phyloP scores from a whole-genome alignment of 23 tunicate species.

The Phallusia fumigata region DNA sequence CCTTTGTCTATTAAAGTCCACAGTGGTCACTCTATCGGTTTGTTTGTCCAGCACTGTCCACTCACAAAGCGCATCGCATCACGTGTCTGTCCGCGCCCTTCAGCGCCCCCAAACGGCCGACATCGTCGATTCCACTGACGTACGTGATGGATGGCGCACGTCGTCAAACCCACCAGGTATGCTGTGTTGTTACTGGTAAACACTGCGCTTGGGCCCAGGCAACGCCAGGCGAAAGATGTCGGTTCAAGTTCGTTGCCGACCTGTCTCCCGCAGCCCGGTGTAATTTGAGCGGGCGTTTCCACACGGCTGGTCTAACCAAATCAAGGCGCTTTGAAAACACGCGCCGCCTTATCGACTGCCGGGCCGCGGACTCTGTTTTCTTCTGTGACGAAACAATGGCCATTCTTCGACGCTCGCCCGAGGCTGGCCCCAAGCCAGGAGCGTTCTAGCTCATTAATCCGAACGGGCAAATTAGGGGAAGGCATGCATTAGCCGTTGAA shows the following conservation, averaged over 20 bases:
- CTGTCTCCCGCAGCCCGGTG: background rate
- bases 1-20: background rate
- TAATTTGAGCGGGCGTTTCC: background rate
- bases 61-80: background rate
- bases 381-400: conserved; percentile 15
- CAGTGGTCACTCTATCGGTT: background rate
- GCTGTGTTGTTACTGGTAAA: conserved; percentile 4
- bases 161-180: background rate
- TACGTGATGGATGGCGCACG: conserved; percentile 5
- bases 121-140: background rate
- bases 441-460: conserved; percentile 9
- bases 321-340: conserved; percentile 5
- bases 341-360: background rate
- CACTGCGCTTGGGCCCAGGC: background rate
- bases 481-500: conserved; percentile 9
- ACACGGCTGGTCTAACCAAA: conserved; percentile 1
- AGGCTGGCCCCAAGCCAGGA: background rate
- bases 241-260: conserved; percentile 1
- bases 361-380: background rate
- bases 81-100: background rate
- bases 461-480: background rate
- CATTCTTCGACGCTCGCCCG: background rate
- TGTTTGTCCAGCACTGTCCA: background rate
- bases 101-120: background rate
- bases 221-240: background rate